Conservation (phyloP, 2,113 vertebrate species). For the Glaucomys volans region DNA sequence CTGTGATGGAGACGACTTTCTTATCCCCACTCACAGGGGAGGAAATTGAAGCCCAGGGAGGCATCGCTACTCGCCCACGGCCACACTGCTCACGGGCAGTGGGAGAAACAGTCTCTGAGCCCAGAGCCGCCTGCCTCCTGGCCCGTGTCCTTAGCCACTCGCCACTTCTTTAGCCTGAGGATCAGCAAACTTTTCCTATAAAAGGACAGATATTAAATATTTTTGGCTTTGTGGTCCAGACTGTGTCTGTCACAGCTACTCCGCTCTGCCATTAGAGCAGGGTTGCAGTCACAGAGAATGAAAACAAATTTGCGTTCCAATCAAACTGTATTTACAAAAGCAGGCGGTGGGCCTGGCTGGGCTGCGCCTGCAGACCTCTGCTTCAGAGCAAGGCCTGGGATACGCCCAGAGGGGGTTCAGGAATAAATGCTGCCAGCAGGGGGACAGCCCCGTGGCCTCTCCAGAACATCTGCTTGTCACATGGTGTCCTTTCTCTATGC, state of each 20-base stretch:
- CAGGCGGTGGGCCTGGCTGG: accelerated
- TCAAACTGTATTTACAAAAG: constrained; percentile 53
- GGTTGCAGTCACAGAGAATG: background rate
- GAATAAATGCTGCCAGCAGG: background rate
- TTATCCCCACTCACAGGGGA: background rate
- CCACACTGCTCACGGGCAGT: background rate
- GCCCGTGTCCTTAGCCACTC: background rate
- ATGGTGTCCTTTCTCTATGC: background rate
- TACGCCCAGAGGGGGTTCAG: accelerated
- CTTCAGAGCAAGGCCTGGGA: background rate
- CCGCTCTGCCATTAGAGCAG: background rate
- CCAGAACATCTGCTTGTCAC: constrained; percentile 51
- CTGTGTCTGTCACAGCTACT: background rate
- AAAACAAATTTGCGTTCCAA: background rate
- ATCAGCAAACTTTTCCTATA: background rate
- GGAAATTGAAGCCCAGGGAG: background rate
- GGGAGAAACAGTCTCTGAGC: background rate
- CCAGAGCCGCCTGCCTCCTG: background rate
- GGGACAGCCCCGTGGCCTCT: background rate
- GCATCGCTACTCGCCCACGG: background rate
- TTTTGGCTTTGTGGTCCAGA: background rate
- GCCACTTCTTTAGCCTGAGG: background rate
- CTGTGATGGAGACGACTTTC: background rate
- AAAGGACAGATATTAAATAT: background rate
- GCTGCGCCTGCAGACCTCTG: background rate